Conservation (phyloP, 2,113 vertebrate genomes). For the Struthidea cinerea region DNA sequence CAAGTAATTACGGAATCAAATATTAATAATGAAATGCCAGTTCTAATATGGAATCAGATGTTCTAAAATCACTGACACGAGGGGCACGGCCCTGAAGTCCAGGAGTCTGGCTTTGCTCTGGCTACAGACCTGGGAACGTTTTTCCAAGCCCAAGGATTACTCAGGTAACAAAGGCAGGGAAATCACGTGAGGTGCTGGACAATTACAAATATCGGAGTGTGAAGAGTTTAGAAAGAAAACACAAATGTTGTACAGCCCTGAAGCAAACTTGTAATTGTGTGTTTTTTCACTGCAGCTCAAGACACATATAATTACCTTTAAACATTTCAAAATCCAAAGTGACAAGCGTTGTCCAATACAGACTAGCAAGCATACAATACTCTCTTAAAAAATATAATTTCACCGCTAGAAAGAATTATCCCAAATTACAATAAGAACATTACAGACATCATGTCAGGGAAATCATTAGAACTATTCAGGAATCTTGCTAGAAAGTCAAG, state of each 20-base stretch:
- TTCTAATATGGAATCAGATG: background rate
- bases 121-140: background rate
- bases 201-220: background rate
- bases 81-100: background rate
- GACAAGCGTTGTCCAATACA: background rate
- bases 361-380: background rate
- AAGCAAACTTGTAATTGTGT: background rate
- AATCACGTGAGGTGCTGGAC: background rate
- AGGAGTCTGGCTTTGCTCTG: background rate
- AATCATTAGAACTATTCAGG: background rate
- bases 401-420: background rate
- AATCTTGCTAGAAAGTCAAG: background rate
- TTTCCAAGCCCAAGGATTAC: background rate
- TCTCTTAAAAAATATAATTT: background rate
- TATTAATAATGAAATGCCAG: background rate
- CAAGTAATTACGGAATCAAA: background rate
- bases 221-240: background rate
- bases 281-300: background rate
- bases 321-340: background rate
- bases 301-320: background rate
- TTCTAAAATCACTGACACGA: background rate
- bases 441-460: background rate
- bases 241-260: background rate
- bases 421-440: background rate
- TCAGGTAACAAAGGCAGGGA: background rate